Evolutionary conservation across 2,113 vertebrate genomes (phyloP).

Genomic region (Fulica atra): DNA sequence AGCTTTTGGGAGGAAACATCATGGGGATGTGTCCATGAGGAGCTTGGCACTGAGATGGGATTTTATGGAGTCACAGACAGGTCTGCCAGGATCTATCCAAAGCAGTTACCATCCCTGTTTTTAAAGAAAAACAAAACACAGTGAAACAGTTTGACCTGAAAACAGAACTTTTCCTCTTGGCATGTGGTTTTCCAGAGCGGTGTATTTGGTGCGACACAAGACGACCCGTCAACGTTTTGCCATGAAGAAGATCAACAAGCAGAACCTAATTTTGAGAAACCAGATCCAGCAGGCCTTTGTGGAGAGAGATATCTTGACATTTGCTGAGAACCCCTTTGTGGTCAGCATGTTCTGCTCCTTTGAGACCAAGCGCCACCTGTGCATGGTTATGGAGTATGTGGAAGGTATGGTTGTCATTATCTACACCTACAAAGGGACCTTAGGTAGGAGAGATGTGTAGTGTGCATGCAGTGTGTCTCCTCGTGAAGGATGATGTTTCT

Average conservation of each 20-base stretch:
- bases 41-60: neutral
- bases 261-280: slow-evolving; percentile 96
- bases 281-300: slow-evolving; percentile 99
- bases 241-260: slow-evolving; percentile 99
- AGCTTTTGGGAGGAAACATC: neutral
- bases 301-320: slow-evolving; percentile 95
- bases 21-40: too few relatives aligned
- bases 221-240: slow-evolving; percentile 95
- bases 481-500: neutral
- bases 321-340: slow-evolving; percentile 96
- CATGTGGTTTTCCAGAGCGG: slow-evolving; percentile 76
- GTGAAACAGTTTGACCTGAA: neutral
- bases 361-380: slow-evolving; percentile 93
- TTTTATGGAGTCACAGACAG: neutral
- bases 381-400: slow-evolving; percentile 99
- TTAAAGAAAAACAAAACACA: neutral
- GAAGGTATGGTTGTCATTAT: slow-evolving; percentile 80
- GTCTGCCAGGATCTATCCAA: neutral
- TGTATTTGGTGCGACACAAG: slow-evolving; percentile 93
- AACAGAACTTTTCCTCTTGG: neutral
- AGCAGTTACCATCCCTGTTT: neutral
- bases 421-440: neutral
- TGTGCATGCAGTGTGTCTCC: too few relatives aligned
- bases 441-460: neutral
- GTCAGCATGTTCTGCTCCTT: slow-evolving; percentile 99